Evolutionary conservation across 2,888 invertebrate species (phyloP), one percentile per base, ranked within the genome.

Genomic region (Drosophila putrida): DNA sequence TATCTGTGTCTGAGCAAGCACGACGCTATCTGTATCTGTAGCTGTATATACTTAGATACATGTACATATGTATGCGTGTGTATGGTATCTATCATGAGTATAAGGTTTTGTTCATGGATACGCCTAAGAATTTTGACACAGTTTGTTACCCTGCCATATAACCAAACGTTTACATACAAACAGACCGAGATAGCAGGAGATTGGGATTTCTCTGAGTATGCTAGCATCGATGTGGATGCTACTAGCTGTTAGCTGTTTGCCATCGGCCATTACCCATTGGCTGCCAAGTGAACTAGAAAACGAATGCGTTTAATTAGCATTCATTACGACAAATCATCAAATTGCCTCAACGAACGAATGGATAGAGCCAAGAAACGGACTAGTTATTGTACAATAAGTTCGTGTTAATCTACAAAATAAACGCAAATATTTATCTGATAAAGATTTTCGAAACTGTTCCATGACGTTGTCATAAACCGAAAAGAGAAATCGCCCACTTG

Each of bases 291-390:
- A 80, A 89, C 88, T 86, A 82, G 82, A 91, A 89, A 90, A 81
- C 86, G 80, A 83, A 84, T 82, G 72, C 82, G 78, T 77, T 78
- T 89, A 90, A 90, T 91, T 90, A 90, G 88, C 90, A 84, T 90
- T 89, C 84, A 90, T 91, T 90, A 91, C 82, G 79, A 90, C 74
- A 86, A 79, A 85, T 87, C 75, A 89, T 87, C 88, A 86, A 88
- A 87, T 88, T 89, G 77, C 73, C 73, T 57, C 53, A 49, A 77
- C 81, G 70, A 71, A 62, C 61, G 49, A 46, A 46, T 25, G 36
- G 25, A 44, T 31, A 49, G 28, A 50, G 47, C 51, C 15, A 35
- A 65, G 47, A 63, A 62, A 59, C 82, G 74, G 71, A 88, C 81
- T 82, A 74, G 80, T 65, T 71, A 65, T 65, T 78, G 66, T 73